Base-by-base conservation (phyloP, 2,888 invertebrate genomes). In the Coecobrya sp. region DNA sequence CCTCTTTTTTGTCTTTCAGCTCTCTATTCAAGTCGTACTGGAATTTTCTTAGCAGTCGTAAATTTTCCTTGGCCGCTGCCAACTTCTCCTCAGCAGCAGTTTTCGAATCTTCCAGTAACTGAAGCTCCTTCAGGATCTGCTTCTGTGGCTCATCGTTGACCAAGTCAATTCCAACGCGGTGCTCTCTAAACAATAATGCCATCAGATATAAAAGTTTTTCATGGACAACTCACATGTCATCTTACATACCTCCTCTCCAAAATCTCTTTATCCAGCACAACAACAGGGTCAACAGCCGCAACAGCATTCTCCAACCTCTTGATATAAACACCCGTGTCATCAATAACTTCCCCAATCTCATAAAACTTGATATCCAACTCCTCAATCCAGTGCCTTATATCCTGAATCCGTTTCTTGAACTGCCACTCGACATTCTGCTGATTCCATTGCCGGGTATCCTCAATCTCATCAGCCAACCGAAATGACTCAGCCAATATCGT, bases 121-220 rank as follows among this genome's bases (percentile, higher is more conserved):
- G 88, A 11, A 92, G 55, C 45, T 92, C 92, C 25, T 76, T 76
- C 1, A 88, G 36, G 19, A 88, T 27, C 70, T 84, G 49, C 36
- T 84, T 88, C 36, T 92, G 92, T 1, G 92, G 92, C n/a, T 92
- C 88, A 79, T 92, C 92, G 62, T 88, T 85, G 3, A 92, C 92
- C 62, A 92, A 49, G n/a, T 92, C 92, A 22, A 92, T 79, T 3
- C 92, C 92, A 19, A 89, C 42, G 0, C 92, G 84, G 8, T 62
- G 42, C 45, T 92, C 92, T 36, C 92, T 92, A 30, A 13, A 27
- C 13, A 59, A 73, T 5, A 59, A 19, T 45, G 16, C 19, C 4
- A 79, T 59, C 22, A 70, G 45, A n/a, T n/a, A n/a, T n/a, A n/a
- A n/a, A n/a, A n/a, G n/a, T n/a, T n/a, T n/a, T n/a, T n/a, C n/a